These are phyloP conservation scores for Ophion costatus DNA, from an alignment of 2,888 invertebrate genomes.

Conservation along the genomic window DNA sequence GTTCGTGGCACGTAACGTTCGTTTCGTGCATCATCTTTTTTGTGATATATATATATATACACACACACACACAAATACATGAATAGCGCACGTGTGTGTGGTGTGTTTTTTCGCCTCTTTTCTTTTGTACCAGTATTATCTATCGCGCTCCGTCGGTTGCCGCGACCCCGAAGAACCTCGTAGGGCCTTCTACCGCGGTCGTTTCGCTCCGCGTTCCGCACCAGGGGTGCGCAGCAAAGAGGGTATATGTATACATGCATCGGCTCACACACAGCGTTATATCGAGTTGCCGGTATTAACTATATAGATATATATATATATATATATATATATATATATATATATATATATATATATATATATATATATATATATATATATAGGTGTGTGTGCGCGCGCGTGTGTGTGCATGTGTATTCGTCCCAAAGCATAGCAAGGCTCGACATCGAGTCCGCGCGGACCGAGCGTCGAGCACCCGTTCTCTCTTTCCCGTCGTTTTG, in stretches of 20 bases:
- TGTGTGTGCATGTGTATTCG: no score
- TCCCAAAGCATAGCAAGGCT: constrained; percentile 74
- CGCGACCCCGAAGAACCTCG: constrained; percentile 66
- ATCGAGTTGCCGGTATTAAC: constrained; percentile 24
- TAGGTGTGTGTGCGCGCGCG: no score
- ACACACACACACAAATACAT: no score
- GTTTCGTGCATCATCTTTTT: constrained; percentile 74
- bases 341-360: constrained; percentile 58
- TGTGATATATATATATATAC: no score
- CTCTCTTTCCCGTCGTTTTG: constrained; percentile 24
- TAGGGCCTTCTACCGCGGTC: constrained; percentile 63
- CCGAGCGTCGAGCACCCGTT: constrained; percentile 74
- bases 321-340: constrained; percentile 59
- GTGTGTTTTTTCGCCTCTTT: constrained; percentile 63
- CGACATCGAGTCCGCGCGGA: constrained; percentile 80
- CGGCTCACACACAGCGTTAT: background rate
- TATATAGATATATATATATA: constrained; percentile 55
- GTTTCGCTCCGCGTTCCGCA: constrained; percentile 62
- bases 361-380: constrained; percentile 44
- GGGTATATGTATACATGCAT: constrained; percentile 66
- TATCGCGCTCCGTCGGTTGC: constrained; percentile 63
- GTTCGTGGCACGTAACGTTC: constrained; percentile 80
- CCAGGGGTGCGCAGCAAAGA: constrained; percentile 63
- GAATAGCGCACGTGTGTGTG: no score
- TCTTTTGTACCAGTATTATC: constrained; percentile 54